Base-by-base conservation (phyloP, 2,888 invertebrate species). In the Agriopis leucophaearia region DNA sequence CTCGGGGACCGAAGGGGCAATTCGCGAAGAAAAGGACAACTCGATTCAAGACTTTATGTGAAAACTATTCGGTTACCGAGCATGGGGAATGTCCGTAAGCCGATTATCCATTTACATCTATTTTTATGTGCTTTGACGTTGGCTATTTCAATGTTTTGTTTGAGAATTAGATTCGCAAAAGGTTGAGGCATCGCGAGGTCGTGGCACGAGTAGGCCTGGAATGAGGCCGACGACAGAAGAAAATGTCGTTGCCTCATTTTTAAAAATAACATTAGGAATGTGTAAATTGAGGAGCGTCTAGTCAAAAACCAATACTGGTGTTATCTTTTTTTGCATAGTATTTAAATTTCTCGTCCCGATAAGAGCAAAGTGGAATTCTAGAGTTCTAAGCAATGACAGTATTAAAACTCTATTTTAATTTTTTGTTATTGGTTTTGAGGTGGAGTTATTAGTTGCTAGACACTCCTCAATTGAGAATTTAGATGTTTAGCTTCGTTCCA, bases 11-110 rank as follows among this genome's bases (percentile, higher is more conserved):
- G 36, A 58, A 15, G 67, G 66, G 60, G 52, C 54, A 59, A 60
- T 52, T 54, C 64, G 61, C 58, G 69, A 69, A 67, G 57, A 66
- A 68, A 67, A 67, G 71, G 74, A 71, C 70, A 66, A 72, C 65
- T 70, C 71, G 70, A 73, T 78, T 73, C 71, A 70, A 66, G 65
- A 56, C 67, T 83, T 84, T 84, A 84, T 80, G 79, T 69, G 72
- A 62, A 74, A 82, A 79, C 80, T 80, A 81, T 81, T 76, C 73
- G 75, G 73, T 68, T 64, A 72, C 58, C 58, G 51, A 35, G 27
- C 27, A 63, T 48, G 58, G 71, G 66, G 66, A 52, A 57, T 50
- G 58, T 45, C 70, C 58, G 64, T 75, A 68, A 72, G 71, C 69
- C 71, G 65, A 74, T 75, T 71, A 75, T 70, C 65, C 69, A 69